Evolutionary conservation across 1,140 invertebrate species (phyloP).

Genomic region (Hycleus phaleratus): DNA sequence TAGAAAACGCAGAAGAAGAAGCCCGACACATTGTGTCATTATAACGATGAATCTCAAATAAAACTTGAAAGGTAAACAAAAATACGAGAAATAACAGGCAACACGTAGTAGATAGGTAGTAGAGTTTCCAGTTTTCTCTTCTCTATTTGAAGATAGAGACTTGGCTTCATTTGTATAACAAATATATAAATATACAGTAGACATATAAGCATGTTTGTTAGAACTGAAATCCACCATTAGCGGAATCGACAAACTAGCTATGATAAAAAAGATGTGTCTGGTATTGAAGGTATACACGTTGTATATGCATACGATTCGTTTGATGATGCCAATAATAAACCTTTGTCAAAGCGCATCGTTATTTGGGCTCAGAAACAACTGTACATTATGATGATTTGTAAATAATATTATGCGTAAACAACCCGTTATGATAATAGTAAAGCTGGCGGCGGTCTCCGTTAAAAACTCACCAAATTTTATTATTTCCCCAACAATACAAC

Average conservation of each 20-base stretch:
- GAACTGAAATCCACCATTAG: constrained; percentile 21
- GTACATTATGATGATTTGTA: constrained; percentile 11
- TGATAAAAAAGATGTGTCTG: constrained; percentile 13
- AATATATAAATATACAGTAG: constrained; percentile 10
- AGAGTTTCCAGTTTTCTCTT: constrained; percentile 6
- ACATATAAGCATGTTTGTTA: constrained; percentile 19
- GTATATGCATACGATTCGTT: constrained; percentile 7
- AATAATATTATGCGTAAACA: constrained; percentile 10
- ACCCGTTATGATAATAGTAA: too few species aligned
- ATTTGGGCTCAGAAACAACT: constrained; percentile 13
- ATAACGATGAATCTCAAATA: background rate
- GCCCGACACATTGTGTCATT: too few species aligned
- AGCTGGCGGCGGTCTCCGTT: too few species aligned
- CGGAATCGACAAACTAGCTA: constrained; percentile 14
- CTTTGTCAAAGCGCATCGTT: constrained; percentile 24
- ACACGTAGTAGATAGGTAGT: background rate
- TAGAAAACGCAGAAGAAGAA: too few species aligned
- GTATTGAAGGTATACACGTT: background rate
- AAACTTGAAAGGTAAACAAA: constrained; percentile 7
- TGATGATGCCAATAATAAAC: constrained; percentile 24
- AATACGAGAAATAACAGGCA: background rate
- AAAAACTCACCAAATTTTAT: too few species aligned
- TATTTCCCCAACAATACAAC: too few species aligned
- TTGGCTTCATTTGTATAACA: constrained; percentile 20
- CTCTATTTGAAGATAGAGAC: constrained; percentile 12